Percentiles rank a stretch among this genome's conserved stretches.
Conservation (phyloP, 2,113 vertebrate genomes). For the Picathartes gymnocephalus region DNA sequence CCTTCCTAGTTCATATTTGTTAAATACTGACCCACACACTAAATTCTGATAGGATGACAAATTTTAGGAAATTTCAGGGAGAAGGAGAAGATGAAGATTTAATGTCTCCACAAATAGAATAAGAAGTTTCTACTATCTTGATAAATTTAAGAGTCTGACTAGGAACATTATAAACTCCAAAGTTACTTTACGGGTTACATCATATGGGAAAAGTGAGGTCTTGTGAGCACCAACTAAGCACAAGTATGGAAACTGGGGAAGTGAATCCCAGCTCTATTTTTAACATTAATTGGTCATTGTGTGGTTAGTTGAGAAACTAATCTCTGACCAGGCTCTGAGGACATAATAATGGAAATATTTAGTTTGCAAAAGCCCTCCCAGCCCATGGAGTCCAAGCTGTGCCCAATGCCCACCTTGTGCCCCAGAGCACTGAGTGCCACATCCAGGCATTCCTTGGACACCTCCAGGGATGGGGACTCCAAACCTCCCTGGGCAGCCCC, state of each 20-base stretch:
- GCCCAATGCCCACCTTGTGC: neutral
- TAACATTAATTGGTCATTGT: neutral
- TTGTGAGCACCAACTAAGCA: neutral
- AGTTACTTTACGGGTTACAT: neutral
- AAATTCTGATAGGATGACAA: neutral
- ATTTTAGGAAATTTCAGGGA: neutral
- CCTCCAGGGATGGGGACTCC: neutral
- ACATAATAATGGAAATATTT: neutral
- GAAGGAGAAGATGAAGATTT: neutral
- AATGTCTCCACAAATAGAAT: neutral
- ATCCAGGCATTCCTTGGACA: neutral
- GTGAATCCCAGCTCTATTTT: neutral
- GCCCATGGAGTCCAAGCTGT: neutral
- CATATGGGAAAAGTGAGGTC: fast-evolving
- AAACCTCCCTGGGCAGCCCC: neutral
- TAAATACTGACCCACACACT: fast-evolving
- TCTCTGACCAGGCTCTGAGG: neutral
- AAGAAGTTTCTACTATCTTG: neutral
- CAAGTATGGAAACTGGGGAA: neutral
- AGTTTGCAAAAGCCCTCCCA: neutral
- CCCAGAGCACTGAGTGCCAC: neutral
- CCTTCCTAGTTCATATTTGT: neutral
- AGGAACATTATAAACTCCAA: neutral
- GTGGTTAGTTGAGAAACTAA: neutral
- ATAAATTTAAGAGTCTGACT: neutral